phyloP scores from a whole-genome alignment of 2,113 vertebrate genomes.

The Phylloscopus trochiloides region DNA sequence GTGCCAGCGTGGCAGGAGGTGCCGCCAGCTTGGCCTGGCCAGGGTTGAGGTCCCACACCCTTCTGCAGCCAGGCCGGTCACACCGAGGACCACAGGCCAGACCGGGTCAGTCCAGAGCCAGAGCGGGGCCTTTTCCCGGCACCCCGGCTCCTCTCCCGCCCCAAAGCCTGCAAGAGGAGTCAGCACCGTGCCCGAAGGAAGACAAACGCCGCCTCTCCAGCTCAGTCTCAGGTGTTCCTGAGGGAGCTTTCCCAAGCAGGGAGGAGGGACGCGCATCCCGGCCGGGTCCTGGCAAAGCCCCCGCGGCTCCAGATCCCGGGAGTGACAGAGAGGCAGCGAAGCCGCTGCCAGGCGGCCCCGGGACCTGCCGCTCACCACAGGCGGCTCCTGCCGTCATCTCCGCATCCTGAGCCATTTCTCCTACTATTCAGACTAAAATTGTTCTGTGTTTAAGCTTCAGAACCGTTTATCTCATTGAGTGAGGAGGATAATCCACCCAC shows the following conservation, averaged over 20 bases:
- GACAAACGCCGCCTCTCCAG: neutral
- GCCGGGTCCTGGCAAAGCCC: neutral
- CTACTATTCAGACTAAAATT: slow-evolving; percentile 64
- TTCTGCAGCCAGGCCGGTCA: neutral
- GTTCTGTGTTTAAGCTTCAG: slow-evolving; percentile 56
- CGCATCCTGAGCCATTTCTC: neutral
- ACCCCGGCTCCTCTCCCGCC: neutral
- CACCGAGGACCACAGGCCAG: fast-evolving
- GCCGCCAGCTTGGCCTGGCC: neutral
- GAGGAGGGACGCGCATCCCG: neutral
- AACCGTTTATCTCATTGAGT: slow-evolving; percentile 68
- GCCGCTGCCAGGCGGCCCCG: neutral
- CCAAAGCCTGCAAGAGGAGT: neutral
- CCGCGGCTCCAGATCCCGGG: fast-evolving
- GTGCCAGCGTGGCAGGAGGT: fast-evolving
- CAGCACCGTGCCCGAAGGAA: fast-evolving
- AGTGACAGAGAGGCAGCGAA: neutral
- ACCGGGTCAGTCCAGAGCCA: neutral
- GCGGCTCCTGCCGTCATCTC: neutral
- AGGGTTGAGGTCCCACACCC: fast-evolving
- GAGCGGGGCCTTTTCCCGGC: neutral
- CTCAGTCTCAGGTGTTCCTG: fast-evolving
- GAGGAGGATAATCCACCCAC: slow-evolving; percentile 64
- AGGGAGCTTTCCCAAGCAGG: neutral
- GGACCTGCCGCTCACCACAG: neutral